Conservation (phyloP, 1,140 invertebrate species). For the Chironomus striatipennis region DNA sequence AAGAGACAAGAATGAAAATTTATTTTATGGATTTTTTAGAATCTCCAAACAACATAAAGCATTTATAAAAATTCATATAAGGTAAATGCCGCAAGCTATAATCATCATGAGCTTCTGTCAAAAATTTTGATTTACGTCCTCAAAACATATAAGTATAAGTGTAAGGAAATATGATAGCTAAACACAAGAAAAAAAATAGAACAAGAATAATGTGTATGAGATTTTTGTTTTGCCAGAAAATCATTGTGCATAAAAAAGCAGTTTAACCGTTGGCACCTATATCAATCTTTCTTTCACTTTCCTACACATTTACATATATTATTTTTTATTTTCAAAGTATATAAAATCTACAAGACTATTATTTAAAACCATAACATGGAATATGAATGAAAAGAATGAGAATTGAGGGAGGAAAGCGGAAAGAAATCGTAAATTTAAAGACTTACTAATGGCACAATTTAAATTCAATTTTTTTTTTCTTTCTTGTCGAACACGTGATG, state of each 20-base stretch:
- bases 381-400: background rate
- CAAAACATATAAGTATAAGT: background rate
- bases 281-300: background rate
- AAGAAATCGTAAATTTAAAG: background rate
- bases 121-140: background rate
- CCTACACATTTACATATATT: background rate
- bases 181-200: background rate
- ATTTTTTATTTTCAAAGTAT: background rate
- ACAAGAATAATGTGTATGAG: background rate
- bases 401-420: constrained; percentile 5
- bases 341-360: no score
- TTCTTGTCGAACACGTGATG: background rate
- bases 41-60: background rate
- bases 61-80: background rate
- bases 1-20: no score
- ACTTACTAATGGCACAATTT: constrained; percentile 7
- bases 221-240: no score
- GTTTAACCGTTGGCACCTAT: background rate
- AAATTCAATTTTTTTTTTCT: constrained; percentile 6
- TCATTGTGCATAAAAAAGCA: constrained; percentile 4
- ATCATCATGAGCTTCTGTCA: background rate
- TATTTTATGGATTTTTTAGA: background rate
- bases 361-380: no score
- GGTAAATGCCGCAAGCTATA: background rate
- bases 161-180: background rate